These are phyloP conservation scores for Alectoris magna DNA, from an alignment of 2,797 vertebrate species.

Conservation along the genomic window DNA sequence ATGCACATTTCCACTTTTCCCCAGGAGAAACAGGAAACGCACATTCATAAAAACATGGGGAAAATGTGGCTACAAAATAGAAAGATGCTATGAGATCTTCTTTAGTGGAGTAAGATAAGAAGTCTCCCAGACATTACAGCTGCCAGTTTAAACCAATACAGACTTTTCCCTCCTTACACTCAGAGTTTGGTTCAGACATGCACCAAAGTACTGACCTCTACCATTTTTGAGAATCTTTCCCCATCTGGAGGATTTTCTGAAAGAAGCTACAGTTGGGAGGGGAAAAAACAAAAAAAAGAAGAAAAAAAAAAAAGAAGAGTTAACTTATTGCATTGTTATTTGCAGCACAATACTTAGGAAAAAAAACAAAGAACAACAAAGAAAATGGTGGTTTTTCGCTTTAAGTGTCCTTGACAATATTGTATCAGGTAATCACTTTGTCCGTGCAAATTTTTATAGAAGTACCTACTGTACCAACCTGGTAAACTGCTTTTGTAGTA, in stretches of 20 bases:
- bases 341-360: neutral
- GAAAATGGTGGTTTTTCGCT: neutral
- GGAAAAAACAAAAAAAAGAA: neutral
- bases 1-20: neutral
- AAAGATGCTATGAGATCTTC: neutral
- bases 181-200: neutral
- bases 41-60: neutral
- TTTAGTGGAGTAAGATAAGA: neutral
- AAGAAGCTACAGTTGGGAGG: conserved; percentile 85
- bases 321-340: conserved; percentile 50
- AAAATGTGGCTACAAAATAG: neutral
- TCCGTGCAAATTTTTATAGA: neutral
- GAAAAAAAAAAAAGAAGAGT: conserved; percentile 39
- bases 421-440: neutral
- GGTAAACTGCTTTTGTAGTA: conserved; percentile 95
- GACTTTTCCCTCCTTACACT: neutral
- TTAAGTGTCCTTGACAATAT: neutral
- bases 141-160: neutral
- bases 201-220: conserved; percentile 86
- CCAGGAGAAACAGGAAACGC: neutral
- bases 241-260: conserved; percentile 95
- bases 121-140: neutral
- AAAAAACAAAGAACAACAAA: neutral
- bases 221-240: conserved; percentile 94
- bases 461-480: conserved; percentile 83